Conservation (phyloP, 2,797 vertebrate genomes). For the Garrulus glandarius region DNA sequence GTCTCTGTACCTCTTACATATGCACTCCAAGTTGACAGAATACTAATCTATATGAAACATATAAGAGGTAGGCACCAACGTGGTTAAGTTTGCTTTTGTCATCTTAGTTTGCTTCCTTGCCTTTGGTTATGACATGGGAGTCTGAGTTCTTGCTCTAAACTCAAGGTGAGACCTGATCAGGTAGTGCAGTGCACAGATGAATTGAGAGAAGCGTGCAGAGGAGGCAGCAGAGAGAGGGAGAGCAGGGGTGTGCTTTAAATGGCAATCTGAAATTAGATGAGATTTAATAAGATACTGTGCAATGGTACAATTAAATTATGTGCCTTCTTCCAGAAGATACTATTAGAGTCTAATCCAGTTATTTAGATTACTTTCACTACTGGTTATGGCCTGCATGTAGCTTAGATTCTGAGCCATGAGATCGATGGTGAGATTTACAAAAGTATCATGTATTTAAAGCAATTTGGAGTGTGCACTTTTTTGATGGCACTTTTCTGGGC, state of each 20-base stretch:
- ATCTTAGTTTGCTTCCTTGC: not conserved
- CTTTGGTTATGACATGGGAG: not conserved
- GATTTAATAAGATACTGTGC: not conserved
- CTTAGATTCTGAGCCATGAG: not conserved
- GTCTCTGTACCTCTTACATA: not conserved
- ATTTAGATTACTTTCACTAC: not conserved
- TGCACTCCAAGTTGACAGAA: not conserved
- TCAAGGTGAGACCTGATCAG: not conserved
- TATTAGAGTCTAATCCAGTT: not conserved
- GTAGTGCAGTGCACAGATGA: not conserved
- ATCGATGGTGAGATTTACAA: not conserved
- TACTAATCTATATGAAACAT: not conserved
- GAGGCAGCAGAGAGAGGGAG: not conserved
- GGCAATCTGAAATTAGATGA: not conserved
- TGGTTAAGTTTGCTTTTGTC: not conserved
- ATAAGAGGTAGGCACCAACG: not conserved
- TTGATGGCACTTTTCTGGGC: not conserved
- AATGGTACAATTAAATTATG: not conserved
- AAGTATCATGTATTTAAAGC: not conserved
- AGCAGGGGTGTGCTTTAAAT: not conserved
- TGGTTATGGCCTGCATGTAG: not conserved
- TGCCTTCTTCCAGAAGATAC: not conserved
- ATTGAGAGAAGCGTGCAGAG: not conserved
- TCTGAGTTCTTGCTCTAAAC: not conserved
- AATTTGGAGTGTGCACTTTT: accelerated